Evolutionary conservation across 2,797 vertebrate genomes (phyloP), one percentile per base, ranked within the genome.

Genomic region (Chiroxiphia lanceolata): DNA sequence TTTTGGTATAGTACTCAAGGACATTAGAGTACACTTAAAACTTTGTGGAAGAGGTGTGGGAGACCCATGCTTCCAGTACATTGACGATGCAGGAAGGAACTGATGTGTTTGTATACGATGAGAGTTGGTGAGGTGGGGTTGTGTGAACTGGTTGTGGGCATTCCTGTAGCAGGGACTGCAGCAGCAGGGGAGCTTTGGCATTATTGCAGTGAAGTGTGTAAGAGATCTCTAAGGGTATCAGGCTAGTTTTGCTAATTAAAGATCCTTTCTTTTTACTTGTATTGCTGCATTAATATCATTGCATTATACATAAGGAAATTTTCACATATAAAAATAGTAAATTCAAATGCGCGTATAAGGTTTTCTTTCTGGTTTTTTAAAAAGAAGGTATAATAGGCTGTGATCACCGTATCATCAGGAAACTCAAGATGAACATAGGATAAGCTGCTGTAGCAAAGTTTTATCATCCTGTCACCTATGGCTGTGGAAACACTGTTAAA

Each of bases 11-110:
- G 70, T 38, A 33, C 13, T 67, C 1, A 0, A 34, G 31, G 57
- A n/a, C 2, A 11, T 63, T 19, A 36, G 45, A 61, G 33, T 36
- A 16, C 33, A 11, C 8, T 14, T 57, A 26, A 34, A 65, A 33
- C 23, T 60, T 78, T 21, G 12, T 82, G 57, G 25, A 59, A 45
- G 61, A 67, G 48, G 12, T 56, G 16, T 84, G 67, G 26, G n/a
- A 47, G 17, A 53, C 11, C 47, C 2, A 0, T 5, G 4, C 38
- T 69, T 31, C 21, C 22, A 38, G 16, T 34, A 8, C 13, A 2
- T 0, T 34, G 72, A 12, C 65, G 47, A 7, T 50, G 27, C 17
- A 33, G 57, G 47, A 57, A 26, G 72, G 34, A 61, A 10, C 29
- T 53, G 42, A 17, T 74, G 29, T 25, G 3, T 54, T 54, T 76